Percentiles rank a stretch among this genome's conserved stretches.
Conservation (phyloP, 2,113 vertebrate species). For the Psittacula cyanocephala region DNA sequence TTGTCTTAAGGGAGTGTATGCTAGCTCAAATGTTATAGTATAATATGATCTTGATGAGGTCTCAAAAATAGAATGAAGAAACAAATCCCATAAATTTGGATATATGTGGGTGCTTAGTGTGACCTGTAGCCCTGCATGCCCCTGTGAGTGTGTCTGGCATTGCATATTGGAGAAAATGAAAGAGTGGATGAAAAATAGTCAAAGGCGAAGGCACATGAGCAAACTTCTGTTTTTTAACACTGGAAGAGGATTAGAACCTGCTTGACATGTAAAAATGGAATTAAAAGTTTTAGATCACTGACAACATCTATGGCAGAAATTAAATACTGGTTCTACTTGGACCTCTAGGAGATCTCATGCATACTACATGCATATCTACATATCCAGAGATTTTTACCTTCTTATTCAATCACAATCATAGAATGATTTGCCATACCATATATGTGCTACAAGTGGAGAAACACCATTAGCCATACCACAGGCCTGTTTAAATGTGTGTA, state of each 20-base stretch:
- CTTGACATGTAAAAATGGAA: neutral
- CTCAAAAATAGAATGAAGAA: neutral
- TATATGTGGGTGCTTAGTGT: neutral
- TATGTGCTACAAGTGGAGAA: neutral
- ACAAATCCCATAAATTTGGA: neutral
- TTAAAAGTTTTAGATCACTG: neutral
- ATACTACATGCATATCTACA: neutral
- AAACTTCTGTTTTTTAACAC: neutral
- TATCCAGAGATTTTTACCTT: neutral
- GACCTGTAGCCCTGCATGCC: neutral
- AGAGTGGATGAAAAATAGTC: neutral
- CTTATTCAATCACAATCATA: neutral
- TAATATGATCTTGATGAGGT: neutral
- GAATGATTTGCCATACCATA: neutral
- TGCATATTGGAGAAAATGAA: neutral
- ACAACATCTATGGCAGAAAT: neutral
- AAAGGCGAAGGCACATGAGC: neutral
- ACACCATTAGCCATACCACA: neutral
- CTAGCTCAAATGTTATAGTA: neutral
- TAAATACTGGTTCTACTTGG: neutral
- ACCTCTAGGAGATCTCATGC: neutral
- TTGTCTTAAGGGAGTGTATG: neutral
- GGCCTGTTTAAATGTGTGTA: neutral
- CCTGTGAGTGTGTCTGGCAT: neutral
- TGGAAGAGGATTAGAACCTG: neutral